Evolutionary conservation across 2,888 invertebrate genomes (phyloP), one percentile per base, ranked within the genome.

Genomic region (Tinea pellionella): DNA sequence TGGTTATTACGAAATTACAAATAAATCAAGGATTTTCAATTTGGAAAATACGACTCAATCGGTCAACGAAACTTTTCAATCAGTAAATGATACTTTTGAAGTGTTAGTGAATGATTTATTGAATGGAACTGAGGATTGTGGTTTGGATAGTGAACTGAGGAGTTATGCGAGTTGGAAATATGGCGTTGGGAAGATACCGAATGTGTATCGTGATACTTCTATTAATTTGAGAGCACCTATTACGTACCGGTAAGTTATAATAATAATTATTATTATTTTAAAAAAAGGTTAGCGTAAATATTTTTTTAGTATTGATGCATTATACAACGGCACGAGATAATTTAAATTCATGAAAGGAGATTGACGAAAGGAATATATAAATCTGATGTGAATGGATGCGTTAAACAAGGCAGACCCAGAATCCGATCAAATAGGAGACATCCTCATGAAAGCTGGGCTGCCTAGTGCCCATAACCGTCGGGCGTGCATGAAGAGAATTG

Each of bases 121-220:
- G 66, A 83, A 81, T 66, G 72, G 67, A 57, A 77, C 75, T 73
- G 74, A 70, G 1, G 69, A 69, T 24, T 86, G 87, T 68, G 79
- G 77, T 59, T 74, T 74, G 13, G 69, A 70, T 53, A 72, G 74
- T 53, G 87, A 74, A 55, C 65, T 73, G 53, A 71, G 79, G 65
- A 88, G 85, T 67, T 88, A 86, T 64, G 85, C 79, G 47, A 86
- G 88, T 61, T 82, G 80, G 80, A 74, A 78, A 3, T 83, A 85
- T 62, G 82, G 83, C 0, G 85, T 82, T 62, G 79, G 77, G 64
- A 69, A 80, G 53, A 70, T 73, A 56, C 64, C 62, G 56, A 61
- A 63, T 19, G 65, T 72, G 62, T 66, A 74, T n/a, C 73, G 81
- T 62, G 72, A 69, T 12, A 66, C 70, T 9, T 81, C 86, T 1